These are phyloP conservation scores for Eunapius fragilis DNA, from an alignment of 37 sponge, comb jelly and placozoan genomes.

Conservation along the genomic window DNA sequence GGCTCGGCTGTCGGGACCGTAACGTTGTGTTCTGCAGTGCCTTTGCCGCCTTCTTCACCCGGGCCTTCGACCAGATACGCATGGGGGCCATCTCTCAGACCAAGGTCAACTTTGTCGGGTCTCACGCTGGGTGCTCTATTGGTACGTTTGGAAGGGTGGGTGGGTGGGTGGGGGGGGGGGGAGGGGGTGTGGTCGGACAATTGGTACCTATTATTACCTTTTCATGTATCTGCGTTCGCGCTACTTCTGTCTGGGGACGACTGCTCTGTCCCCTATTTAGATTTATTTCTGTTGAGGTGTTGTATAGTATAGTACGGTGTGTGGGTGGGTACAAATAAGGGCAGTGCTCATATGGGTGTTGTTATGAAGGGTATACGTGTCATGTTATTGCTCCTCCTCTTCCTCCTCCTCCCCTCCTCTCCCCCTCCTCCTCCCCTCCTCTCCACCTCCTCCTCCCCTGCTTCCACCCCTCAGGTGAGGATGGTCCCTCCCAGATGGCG, in stretches of 20 bases:
- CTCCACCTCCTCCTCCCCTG: background rate
- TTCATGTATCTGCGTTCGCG: too few relatives aligned
- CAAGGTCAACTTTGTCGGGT: conserved; percentile 94
- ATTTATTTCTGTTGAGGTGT: too few relatives aligned
- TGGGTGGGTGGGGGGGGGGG: background rate
- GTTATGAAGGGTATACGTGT: too few relatives aligned
- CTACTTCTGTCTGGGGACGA: too few relatives aligned
- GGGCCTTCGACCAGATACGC: conserved; percentile 97
- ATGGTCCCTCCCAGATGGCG: conserved; percentile 99
- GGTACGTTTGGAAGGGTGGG: too few relatives aligned
- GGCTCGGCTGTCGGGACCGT: conserved; percentile 83
- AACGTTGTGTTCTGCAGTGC: conserved; percentile 91
- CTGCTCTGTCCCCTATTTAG: too few relatives aligned
- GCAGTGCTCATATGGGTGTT: too few relatives aligned
- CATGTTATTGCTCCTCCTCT: too few relatives aligned
- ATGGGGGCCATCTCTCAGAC: conserved; percentile 99
- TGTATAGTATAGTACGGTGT: too few relatives aligned
- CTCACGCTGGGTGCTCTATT: conserved; percentile 91
- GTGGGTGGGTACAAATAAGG: too few relatives aligned
- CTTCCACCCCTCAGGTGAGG: conserved; percentile 74
- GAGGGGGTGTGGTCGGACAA: background rate
- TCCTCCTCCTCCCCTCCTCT: background rate
- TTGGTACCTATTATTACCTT: too few relatives aligned
- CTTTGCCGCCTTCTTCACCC: conserved; percentile 97
- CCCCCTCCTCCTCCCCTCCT: background rate